These are phyloP conservation scores for Lasiommata megera DNA, from an alignment of 2,888 invertebrate genomes.

Conservation along the genomic window DNA sequence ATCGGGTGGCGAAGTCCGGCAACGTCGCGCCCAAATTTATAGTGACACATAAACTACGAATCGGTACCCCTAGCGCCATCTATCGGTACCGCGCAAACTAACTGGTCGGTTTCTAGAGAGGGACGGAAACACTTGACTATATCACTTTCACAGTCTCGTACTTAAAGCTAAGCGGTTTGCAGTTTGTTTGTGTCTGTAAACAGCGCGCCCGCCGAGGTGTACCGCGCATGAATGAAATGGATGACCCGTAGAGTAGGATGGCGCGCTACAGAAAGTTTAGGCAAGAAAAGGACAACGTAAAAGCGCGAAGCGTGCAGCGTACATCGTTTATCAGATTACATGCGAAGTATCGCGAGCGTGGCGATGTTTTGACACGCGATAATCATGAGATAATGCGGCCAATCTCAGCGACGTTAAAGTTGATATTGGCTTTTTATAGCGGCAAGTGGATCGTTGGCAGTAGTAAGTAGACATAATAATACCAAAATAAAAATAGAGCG, in stretches of 20 bases:
- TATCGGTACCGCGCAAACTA: constrained; percentile 51
- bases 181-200: constrained; percentile 82
- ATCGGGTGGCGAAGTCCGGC: constrained; percentile 77
- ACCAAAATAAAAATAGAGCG: constrained; percentile 54
- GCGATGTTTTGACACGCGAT: constrained; percentile 83
- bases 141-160: constrained; percentile 81
- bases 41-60: constrained; percentile 62
- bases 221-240: constrained; percentile 82
- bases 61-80: constrained; percentile 71
- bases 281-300: constrained; percentile 51
- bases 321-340: constrained; percentile 83
- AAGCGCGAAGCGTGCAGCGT: constrained; percentile 77
- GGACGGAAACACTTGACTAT: constrained; percentile 75
- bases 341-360: constrained; percentile 82
- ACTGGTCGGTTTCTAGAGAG: constrained; percentile 66
- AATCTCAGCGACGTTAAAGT: constrained; percentile 78
- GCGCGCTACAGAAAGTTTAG: constrained; percentile 35
- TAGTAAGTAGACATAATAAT: constrained; percentile 62
- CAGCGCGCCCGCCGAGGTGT: constrained; percentile 76
- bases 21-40: constrained; percentile 77
- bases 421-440: constrained; percentile 79
- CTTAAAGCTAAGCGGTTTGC: constrained; percentile 81
- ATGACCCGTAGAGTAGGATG: constrained; percentile 64
- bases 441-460: constrained; percentile 55
- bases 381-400: constrained; percentile 81